These are phyloP conservation scores for Heterodera filipjevi DNA, from an alignment of 2,888 invertebrate genomes.

Conservation along the genomic window DNA sequence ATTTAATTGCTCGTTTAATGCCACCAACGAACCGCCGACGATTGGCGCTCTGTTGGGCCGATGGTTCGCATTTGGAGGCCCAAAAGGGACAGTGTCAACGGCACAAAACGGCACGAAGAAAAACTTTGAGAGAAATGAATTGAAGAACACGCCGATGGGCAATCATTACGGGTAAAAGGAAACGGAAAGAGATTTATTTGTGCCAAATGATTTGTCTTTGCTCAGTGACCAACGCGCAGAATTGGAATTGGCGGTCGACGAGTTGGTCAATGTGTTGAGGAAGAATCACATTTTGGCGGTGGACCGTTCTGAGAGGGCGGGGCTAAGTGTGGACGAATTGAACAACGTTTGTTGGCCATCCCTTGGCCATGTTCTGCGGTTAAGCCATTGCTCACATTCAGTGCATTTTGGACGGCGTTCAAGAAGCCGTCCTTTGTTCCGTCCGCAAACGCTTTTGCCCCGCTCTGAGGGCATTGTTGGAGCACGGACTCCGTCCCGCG, in stretches of 20 bases:
- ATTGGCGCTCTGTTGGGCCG: background rate
- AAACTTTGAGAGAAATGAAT: constrained; percentile 77
- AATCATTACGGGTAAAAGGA: constrained; percentile 85
- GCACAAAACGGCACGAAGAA: constrained; percentile 58
- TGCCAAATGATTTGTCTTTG: constrained; percentile 43
- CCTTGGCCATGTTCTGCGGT: background rate
- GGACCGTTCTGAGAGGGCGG: constrained; percentile 40
- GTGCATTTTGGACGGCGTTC: constrained; percentile 68
- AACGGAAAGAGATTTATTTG: background rate
- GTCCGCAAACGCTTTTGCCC: constrained; percentile 88
- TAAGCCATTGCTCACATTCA: constrained; percentile 25
- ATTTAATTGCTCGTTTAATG: background rate
- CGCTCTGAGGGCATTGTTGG: constrained; percentile 87
- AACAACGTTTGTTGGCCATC: constrained; percentile 31
- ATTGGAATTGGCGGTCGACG: constrained; percentile 82
- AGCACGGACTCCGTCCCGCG: constrained; percentile 79
- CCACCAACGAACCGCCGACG: background rate
- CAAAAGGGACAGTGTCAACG: background rate
- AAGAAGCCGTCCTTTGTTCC: constrained; percentile 82
- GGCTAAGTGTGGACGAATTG: constrained; percentile 35
- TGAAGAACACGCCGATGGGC: constrained; percentile 81
- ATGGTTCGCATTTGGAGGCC: background rate
- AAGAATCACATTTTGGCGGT: constrained; percentile 64
- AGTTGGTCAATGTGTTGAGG: constrained; percentile 69
- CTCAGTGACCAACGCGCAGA: constrained; percentile 85